Evolutionary conservation across 2,797 vertebrate genomes (phyloP).

Genomic region (Poecilia wingei): DNA sequence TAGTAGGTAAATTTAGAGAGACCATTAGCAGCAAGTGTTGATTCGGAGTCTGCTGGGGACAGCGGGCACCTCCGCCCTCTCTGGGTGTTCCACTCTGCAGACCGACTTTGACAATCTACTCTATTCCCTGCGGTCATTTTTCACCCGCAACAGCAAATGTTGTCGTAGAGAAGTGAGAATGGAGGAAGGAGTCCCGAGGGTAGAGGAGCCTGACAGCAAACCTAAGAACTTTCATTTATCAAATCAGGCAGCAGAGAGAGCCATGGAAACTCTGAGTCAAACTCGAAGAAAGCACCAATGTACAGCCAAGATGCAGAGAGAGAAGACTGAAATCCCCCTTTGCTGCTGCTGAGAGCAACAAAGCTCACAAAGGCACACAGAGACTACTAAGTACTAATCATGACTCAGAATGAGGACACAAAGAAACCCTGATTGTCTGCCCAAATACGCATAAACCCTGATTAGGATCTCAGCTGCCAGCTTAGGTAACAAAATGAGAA

Average conservation of each 20-base stretch:
- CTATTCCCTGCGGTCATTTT: slow-evolving; percentile 69
- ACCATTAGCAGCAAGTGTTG: slow-evolving; percentile 78
- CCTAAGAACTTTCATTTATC: slow-evolving; percentile 75
- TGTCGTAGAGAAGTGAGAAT: slow-evolving; percentile 59
- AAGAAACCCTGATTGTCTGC: slow-evolving; percentile 51
- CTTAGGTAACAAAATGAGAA: slow-evolving; percentile 26
- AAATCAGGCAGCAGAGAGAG: slow-evolving; percentile 60
- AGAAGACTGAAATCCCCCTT: slow-evolving; percentile 40
- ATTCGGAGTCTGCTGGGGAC: slow-evolving; percentile 66
- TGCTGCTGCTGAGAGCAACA: slow-evolving; percentile 47
- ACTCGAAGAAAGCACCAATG: slow-evolving; percentile 41
- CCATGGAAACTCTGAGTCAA: slow-evolving; percentile 70
- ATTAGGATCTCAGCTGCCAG: slow-evolving; percentile 55
- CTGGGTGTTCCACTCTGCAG: slow-evolving; percentile 67
- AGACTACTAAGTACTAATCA: slow-evolving; percentile 55
- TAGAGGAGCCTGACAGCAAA: slow-evolving; percentile 62
- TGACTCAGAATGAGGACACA: slow-evolving; percentile 56
- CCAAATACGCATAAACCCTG: slow-evolving; percentile 41
- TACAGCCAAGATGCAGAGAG: slow-evolving; percentile 34
- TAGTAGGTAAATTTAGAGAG: slow-evolving; percentile 77
- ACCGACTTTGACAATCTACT: slow-evolving; percentile 42
- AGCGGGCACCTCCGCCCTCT: slow-evolving; percentile 62
- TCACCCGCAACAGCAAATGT: slow-evolving; percentile 71
- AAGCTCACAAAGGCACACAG: slow-evolving; percentile 46
- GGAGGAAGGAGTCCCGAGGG: slow-evolving; percentile 62